These are phyloP conservation scores for Ceratoteleas bidentatus DNA, from an alignment of 1,140 invertebrate genomes.

Conservation along the genomic window DNA sequence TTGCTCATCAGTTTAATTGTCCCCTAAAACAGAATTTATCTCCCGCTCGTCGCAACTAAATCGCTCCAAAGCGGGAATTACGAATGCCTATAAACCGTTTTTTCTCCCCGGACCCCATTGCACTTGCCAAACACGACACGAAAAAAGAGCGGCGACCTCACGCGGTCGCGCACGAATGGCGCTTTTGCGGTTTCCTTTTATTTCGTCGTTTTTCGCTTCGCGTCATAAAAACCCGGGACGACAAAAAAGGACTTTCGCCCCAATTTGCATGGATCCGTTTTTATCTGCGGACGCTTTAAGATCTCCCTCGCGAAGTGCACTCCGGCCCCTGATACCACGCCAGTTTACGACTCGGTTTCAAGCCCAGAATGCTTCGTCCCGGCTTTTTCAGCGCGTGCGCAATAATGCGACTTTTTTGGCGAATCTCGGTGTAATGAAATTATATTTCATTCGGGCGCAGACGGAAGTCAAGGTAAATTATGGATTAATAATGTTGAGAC, in stretches of 20 bases:
- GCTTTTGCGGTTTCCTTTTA: constrained; percentile 28
- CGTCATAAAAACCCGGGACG: constrained; percentile 31
- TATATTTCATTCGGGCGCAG: constrained; percentile 27
- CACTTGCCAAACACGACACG: constrained; percentile 3
- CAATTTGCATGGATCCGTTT: constrained; percentile 53
- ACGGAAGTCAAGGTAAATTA: constrained; percentile 31
- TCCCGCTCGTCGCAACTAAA: no score
- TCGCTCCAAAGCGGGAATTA: background rate
- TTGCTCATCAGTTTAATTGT: no score
- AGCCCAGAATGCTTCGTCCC: constrained; percentile 22
- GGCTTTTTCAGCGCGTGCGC: constrained; percentile 1
- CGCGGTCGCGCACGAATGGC: constrained; percentile 23
- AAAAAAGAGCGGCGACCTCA: constrained; percentile 17
- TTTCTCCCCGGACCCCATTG: constrained; percentile 12
- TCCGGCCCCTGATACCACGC: constrained; percentile 15
- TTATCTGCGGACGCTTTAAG: constrained; percentile 36
- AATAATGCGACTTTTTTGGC: constrained; percentile 9
- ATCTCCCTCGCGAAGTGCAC: constrained; percentile 21
- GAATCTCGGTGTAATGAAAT: constrained; percentile 35
- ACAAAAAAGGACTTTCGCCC: constrained; percentile 46
- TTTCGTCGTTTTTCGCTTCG: constrained; percentile 20
- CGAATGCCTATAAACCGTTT: background rate
- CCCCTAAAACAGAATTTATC: no score
- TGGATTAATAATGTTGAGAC: constrained; percentile 26
- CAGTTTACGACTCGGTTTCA: constrained; percentile 42